Conservation (phyloP, 2,113 vertebrate genomes). For the Miniopterus natalensis region DNA sequence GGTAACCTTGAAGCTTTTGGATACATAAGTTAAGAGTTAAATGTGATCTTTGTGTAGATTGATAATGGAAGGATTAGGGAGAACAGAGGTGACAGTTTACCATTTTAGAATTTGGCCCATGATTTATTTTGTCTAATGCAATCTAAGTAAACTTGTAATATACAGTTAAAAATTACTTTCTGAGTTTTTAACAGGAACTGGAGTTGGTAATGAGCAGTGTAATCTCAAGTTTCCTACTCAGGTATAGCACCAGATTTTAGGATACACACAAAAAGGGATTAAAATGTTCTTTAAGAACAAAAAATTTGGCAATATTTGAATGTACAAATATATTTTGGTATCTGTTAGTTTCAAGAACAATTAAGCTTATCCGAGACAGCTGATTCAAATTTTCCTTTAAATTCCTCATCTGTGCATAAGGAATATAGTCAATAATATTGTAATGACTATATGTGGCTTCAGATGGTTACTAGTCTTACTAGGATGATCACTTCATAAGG, state of each 20-base stretch:
- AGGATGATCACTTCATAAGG: neutral
- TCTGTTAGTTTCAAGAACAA: neutral
- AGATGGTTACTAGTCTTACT: neutral
- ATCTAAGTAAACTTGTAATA: neutral
- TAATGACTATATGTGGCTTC: neutral
- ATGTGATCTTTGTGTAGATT: neutral
- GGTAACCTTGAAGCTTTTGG: neutral
- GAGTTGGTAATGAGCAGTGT: neutral
- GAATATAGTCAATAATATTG: neutral
- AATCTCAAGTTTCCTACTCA: neutral
- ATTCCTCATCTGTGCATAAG: neutral
- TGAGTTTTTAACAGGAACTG: slow-evolving; percentile 49
- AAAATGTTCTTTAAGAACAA: neutral
- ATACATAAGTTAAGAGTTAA: neutral
- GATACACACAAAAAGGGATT: slow-evolving; percentile 12
- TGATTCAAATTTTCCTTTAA: slow-evolving; percentile 13
- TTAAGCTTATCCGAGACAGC: neutral
- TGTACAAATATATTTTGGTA: neutral
- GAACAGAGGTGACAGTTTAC: neutral
- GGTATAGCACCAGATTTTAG: slow-evolving; percentile 4
- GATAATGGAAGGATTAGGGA: neutral
- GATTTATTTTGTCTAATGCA: neutral
- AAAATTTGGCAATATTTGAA: neutral
- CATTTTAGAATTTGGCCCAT: neutral
- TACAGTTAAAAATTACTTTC: slow-evolving; percentile 6